Base-by-base conservation (phyloP, 1,140 invertebrate genomes). In the Proales similis region DNA sequence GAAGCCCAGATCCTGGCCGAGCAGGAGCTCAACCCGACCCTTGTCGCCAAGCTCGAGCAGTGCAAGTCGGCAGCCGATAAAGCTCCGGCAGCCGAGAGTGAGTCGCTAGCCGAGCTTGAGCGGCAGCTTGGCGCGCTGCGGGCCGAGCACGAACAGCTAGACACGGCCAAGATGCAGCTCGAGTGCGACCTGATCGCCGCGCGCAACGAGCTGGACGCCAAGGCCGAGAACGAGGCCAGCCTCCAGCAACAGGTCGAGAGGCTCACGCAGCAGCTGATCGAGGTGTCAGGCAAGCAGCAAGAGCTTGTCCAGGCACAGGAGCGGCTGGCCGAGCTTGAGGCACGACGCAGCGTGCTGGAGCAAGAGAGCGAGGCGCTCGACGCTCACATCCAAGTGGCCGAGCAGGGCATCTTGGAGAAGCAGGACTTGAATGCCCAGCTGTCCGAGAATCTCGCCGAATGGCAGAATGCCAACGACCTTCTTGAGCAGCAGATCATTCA, bases 121-220 rank as follows among this genome's bases (percentile, higher is more conserved):
- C n/a, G n/a, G n/a, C n/a, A n/a, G n/a, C n/a, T n/a, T n/a, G n/a
- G n/a, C n/a, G n/a, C n/a, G n/a, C n/a, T n/a, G n/a, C n/a, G n/a
- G n/a, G 45, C 1, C n/a, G 51, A 57, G 20, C 20, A 30, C 11
- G 30, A 57, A 17, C 39, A 26, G 17, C 45, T 57, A 17, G 51
- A 57, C 17, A 57, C 51, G 9, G 29, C 38, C 0, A 57, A 57
- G 32, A n/a, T 57, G 17, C 51, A 57, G 20, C 45, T 42, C 32
- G 51, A 57, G 27, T 57, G 51, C 32, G 51, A 57, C 32, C 39
- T 57, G 11, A 42, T 57, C 12, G 24, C 51, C 19, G 22, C 30
- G 2, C 39, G 22, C 27, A 42, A 57, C 30, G 51, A 57, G 1
- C 3, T 57, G 2, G 51, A 57, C 19, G 24, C n/a, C 24, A 47